Percentiles rank a stretch among this genome's conserved stretches.
Conservation (phyloP, 2,797 vertebrate genomes). For the Apogon talboti region DNA sequence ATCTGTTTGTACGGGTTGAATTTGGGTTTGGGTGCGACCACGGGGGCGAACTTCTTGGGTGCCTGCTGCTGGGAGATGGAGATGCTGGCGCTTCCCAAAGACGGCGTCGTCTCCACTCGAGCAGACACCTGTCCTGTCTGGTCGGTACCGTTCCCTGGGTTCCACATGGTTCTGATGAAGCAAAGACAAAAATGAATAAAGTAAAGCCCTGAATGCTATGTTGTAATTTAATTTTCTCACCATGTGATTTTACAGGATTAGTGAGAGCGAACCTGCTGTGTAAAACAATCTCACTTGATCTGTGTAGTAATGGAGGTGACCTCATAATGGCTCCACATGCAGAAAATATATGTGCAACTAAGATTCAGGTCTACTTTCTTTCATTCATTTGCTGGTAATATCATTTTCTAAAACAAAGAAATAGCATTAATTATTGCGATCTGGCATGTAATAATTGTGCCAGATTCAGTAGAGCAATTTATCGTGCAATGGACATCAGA, state of each 20-base stretch:
- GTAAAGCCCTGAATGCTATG: background rate
- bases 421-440: slow-evolving; percentile 13
- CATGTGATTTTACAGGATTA: background rate
- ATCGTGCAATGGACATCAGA: slow-evolving; percentile 43
- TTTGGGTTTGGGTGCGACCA: slow-evolving; percentile 97
- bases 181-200: slow-evolving; percentile 2
- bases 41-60: slow-evolving; percentile 96
- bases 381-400: background rate
- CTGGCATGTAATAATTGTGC: slow-evolving; percentile 47
- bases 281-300: background rate
- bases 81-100: slow-evolving; percentile 93
- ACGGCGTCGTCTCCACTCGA: slow-evolving; percentile 95
- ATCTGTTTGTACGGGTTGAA: slow-evolving; percentile 93
- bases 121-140: slow-evolving; percentile 90
- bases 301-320: background rate
- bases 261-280: background rate
- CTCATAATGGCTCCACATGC: background rate
- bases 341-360: background rate
- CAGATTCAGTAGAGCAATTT: slow-evolving; percentile 40
- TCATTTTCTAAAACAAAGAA: slow-evolving; percentile 29
- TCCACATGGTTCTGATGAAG: slow-evolving; percentile 89
- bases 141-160: slow-evolving; percentile 86
- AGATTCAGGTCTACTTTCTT: slow-evolving; percentile 1
- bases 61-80: slow-evolving; percentile 94
- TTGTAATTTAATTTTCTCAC: background rate